Evolutionary conservation across 1,140 invertebrate species (phyloP), one percentile per base, ranked within the genome.

Genomic region (Nymphalis io): DNA sequence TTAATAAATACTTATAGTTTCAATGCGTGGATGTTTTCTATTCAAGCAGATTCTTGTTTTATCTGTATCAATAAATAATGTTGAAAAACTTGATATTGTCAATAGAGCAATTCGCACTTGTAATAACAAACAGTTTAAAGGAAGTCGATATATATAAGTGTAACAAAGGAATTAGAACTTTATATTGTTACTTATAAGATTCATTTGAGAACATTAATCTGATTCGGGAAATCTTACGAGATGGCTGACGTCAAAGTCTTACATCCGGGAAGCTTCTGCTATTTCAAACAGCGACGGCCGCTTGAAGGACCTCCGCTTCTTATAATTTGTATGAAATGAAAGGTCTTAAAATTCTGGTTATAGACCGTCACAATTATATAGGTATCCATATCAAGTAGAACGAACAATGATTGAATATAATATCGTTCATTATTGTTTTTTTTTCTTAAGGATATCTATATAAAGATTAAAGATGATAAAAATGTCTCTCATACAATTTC

Each of bases 221-320:
- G 63, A 75, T 82, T 82, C 77, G 82, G 84, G 75, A 85, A 84
- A 84, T 87, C 83, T 79, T 76, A 71, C 74, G 80, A 87, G 88
- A 89, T 88, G 77, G 46, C 53, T 85, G 86, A 90, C 86, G 88
- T 87, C 84, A 88, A 74, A 80, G 71, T 55, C 67, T 71, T 69
- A 87, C 86, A 88, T 90, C 86, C 88, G 88, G 88, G 86, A 90
- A 88, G 87, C 83, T 70, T 82, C 80, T 74, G 83, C 82, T 86
- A 87, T 86, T 86, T 88, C 79, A 65, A 86, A 83, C 76, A 64
- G 61, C 60, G 53, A 23, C 39, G 68, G 51, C 67, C 72, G 70
- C 27, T 44, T 13, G 11, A 6, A 42, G 73, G 74, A 76, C 60
- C 73, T 38, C 59, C 38, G 59, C 33, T 59, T 51, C 66, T 16